These are phyloP conservation scores for Bovichtus variegatus DNA, from an alignment of 2,797 vertebrate species.

Conservation along the genomic window DNA sequence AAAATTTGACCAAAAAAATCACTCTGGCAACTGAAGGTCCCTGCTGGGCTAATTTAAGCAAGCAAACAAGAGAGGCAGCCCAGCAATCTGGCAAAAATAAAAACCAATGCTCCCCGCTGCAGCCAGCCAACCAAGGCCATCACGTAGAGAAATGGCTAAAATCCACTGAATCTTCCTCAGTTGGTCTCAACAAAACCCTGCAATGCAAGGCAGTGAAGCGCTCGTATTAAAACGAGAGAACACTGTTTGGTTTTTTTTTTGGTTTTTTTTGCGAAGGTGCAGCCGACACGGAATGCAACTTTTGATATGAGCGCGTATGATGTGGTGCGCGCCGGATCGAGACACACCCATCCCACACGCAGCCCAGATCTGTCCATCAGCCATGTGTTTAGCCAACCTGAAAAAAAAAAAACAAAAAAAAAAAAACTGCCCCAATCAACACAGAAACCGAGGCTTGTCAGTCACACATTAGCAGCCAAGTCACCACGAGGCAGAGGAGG, in stretches of 20 bases:
- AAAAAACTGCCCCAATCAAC: slow-evolving; percentile 70
- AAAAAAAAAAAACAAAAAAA: slow-evolving; percentile 17
- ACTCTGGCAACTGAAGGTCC: slow-evolving; percentile 68
- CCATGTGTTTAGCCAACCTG: slow-evolving; percentile 64
- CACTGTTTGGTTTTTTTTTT: no score
- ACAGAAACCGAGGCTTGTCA: slow-evolving; percentile 75
- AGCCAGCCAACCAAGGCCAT: slow-evolving; percentile 62
- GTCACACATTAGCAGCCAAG: slow-evolving; percentile 82
- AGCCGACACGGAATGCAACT: slow-evolving; percentile 4
- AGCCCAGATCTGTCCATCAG: slow-evolving; percentile 78
- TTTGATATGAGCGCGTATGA: slow-evolving; percentile 23
- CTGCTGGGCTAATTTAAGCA: slow-evolving; percentile 78
- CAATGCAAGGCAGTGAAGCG: slow-evolving; percentile 16
- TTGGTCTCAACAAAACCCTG: slow-evolving; percentile 14
- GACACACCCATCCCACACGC: slow-evolving; percentile 59
- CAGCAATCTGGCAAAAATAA: slow-evolving; percentile 68
- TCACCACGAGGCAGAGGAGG: slow-evolving; percentile 79
- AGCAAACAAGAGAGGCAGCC: slow-evolving; percentile 60
- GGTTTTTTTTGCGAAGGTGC: background rate
- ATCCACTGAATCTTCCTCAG: slow-evolving; percentile 39
- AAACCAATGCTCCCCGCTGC: slow-evolving; percentile 56
- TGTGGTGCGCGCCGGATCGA: background rate
- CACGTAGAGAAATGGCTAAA: slow-evolving; percentile 46
- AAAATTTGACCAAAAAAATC: slow-evolving; percentile 46
- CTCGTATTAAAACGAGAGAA: slow-evolving; percentile 1